Evolutionary conservation across 2,888 invertebrate species (phyloP).

Genomic region (Sepioteuthis lessoniana): DNA sequence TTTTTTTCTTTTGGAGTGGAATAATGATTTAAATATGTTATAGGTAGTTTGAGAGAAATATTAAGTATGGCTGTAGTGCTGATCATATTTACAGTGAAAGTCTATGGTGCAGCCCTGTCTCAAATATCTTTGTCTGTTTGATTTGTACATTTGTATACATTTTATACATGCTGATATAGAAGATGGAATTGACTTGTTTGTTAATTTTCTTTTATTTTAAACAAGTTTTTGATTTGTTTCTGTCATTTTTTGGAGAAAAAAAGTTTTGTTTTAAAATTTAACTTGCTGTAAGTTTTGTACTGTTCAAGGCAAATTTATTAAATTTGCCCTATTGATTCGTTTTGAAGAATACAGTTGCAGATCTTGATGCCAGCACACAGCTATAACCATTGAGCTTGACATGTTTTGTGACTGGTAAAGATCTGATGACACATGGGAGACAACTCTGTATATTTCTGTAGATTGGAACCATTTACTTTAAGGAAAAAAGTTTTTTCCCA

Average conservation of each 20-base stretch:
- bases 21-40: background rate
- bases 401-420: background rate
- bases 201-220: background rate
- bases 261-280: background rate
- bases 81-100: background rate
- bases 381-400: background rate
- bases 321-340: background rate
- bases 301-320: background rate
- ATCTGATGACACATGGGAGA: background rate
- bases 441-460: background rate
- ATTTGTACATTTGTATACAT: background rate
- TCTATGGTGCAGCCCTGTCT: background rate
- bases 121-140: background rate
- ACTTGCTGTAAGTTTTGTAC: background rate
- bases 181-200: background rate
- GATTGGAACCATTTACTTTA: background rate
- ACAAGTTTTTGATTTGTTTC: background rate
- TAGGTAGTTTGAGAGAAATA: background rate
- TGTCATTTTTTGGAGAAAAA: background rate
- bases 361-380: background rate
- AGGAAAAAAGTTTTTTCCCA: too few species aligned
- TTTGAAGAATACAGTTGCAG: background rate
- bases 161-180: conserved; percentile 4
- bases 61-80: background rate
- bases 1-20: background rate